Evolutionary conservation across 2,888 invertebrate species (phyloP), one percentile per base, ranked within the genome.

Genomic region (Girardia tigrina): DNA sequence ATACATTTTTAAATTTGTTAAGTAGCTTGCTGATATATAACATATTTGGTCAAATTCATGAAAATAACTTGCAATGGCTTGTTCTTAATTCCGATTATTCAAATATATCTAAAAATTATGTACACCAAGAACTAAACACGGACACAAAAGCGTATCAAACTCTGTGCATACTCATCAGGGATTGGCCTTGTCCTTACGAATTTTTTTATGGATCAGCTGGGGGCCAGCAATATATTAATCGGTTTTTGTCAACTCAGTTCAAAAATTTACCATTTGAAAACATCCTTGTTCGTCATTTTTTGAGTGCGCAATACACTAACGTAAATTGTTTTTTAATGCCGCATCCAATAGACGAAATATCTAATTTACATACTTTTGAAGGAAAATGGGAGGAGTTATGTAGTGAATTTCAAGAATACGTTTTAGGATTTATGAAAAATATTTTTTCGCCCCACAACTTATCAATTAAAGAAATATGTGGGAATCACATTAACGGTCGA

Each of bases 361-460:
- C 12, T 16, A 56, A 23, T n/a, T 56, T 23, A 16, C 4, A n/a
- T n/a, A 12, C 8, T 56, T 56, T 56, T n/a, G 56, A 56, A 20
- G 56, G 56, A 8, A 56, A 16, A 56, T 56, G 56, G 56, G 56
- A 56, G n/a, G 56, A 56, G 23, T 56, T 56, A 56, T 56, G 20
- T 20, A 56, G 23, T 56, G 56, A 56, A 56, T 56, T 56, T 56
- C 56, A 56, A 56, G 56, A 56, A 16, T 23, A 56, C 23, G 56
- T 56, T 56, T 56, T 56, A 56, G 56, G 56, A 56, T 56, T 56
- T 56, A 56, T 56, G 56, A 56, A 56, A n/a, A 12, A n/a, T n/a
- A 16, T n/a, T 20, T 56, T 56, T 16, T 56, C 56, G 2, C 4
- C n/a, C 4, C 56, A 56, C n/a, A 56, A 56, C 23, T 23, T 56